Base-by-base conservation (phyloP, 2,888 invertebrate species). In the Apodemia mormo region DNA sequence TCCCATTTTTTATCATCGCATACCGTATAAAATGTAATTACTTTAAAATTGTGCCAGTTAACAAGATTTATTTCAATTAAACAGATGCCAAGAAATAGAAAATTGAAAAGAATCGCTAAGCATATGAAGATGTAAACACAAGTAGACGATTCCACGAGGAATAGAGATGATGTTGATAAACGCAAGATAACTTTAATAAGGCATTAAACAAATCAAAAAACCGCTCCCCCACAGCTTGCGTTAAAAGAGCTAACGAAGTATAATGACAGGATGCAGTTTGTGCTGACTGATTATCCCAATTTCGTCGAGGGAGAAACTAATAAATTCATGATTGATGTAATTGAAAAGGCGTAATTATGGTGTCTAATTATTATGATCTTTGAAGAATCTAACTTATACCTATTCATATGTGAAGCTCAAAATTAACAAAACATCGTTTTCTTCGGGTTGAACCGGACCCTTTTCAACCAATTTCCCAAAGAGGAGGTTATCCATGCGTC, bases 261-360 rank as follows among this genome's bases (percentile, higher is more conserved):
- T 81, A 82, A 83, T 82, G 70, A 78, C 76, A 78, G 76, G 75
- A 73, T 72, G 77, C 76, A 77, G 75, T 76, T 77, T 72, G 72
- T 69, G 72, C 77, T 75, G 73, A 72, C 76, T 76, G 76, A 80
- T 80, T 75, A 78, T 72, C 75, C 75, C 77, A 76, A 80, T 80
- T 75, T 69, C 68, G 72, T 72, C 52, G 66, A 72, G 69, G 74
- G 73, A 73, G 73, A 45, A 68, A 67, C 67, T 71, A 71, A 76
- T 74, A 71, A 66, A 69, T 40, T 72, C 33, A 56, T 67, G 71
- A 71, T 71, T 67, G 68, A 71, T 72, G 71, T 73, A 67, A 73
- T 72, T 72, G 68, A 74, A 70, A 58, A 37, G n/a, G 49, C 49
- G 14, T 8, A 68, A 71, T 67, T 43, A 14, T 45, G 54, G n/a